These are phyloP conservation scores for Disparrhopalites patrizii DNA, from an alignment of 2,888 invertebrate genomes.

Conservation along the genomic window DNA sequence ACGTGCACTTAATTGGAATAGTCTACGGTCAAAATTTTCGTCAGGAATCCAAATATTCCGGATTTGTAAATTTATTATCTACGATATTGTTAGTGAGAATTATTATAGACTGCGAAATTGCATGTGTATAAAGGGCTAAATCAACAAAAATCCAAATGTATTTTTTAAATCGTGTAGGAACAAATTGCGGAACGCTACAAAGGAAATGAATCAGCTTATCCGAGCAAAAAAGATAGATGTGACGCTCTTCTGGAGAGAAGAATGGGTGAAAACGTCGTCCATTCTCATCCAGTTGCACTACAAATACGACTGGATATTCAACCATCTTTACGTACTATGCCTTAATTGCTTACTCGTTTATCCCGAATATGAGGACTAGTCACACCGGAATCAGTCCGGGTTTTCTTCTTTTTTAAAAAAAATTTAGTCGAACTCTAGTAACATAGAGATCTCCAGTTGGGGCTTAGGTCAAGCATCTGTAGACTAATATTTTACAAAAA, in stretches of 20 bases:
- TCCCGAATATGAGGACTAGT: no score
- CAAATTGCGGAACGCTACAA: slow-evolving; percentile 10
- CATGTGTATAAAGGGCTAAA: background rate
- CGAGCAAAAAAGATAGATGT: background rate
- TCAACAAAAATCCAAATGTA: background rate
- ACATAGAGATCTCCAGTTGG: no score
- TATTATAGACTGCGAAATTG: background rate
- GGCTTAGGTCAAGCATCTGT: background rate
- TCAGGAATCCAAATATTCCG: background rate
- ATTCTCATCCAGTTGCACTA: slow-evolving; percentile 23
- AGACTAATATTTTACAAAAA: background rate
- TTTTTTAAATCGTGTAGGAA: background rate
- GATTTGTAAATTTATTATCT: background rate
- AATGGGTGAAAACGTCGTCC: slow-evolving; percentile 27
- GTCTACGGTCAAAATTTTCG: background rate
- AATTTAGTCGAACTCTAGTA: no score
- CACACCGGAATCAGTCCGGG: no score
- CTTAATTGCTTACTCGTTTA: no score
- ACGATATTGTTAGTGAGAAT: background rate
- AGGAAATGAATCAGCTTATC: background rate
- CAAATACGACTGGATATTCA: slow-evolving; percentile 28
- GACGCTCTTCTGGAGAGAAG: slow-evolving; percentile 26
- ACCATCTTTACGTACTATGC: slow-evolving; percentile 27
- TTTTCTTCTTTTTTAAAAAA: no score
- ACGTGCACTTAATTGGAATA: background rate